Evolutionary conservation across 2,113 vertebrate species (phyloP).

Genomic region (Microcebus griseorufus): DNA sequence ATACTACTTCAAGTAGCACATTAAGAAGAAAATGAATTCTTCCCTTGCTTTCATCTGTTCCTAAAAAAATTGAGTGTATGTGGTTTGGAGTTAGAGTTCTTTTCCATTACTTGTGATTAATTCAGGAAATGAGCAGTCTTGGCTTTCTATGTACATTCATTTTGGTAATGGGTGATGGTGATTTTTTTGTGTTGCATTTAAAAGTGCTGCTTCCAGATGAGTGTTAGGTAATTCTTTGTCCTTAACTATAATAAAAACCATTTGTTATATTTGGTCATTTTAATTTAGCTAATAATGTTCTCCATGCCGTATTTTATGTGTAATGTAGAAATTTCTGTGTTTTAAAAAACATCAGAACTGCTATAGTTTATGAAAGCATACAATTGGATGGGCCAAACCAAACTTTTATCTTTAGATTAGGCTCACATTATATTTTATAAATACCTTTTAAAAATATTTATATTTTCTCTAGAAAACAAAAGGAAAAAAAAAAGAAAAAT

Average conservation of each 20-base stretch:
- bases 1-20: background rate
- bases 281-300: background rate
- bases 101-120: constrained; percentile 38
- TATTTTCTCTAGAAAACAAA: background rate
- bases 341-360: background rate
- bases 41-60: constrained; percentile 18
- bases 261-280: background rate
- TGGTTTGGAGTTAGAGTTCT: background rate
- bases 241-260: background rate
- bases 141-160: background rate
- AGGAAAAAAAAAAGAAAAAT: background rate
- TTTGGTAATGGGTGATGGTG: background rate
- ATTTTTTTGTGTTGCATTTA: background rate
- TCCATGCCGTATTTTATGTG: background rate
- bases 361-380: background rate
- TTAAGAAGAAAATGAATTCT: constrained; percentile 44
- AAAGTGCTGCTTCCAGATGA: background rate
- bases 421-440: background rate
- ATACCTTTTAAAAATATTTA: background rate
- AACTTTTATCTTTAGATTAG: background rate
- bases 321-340: background rate
- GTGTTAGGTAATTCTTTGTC: background rate
- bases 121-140: background rate
- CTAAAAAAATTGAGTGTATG: background rate
- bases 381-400: background rate